Conservation (phyloP, 2,113 vertebrate species). For the Tauraco erythrolophus region DNA sequence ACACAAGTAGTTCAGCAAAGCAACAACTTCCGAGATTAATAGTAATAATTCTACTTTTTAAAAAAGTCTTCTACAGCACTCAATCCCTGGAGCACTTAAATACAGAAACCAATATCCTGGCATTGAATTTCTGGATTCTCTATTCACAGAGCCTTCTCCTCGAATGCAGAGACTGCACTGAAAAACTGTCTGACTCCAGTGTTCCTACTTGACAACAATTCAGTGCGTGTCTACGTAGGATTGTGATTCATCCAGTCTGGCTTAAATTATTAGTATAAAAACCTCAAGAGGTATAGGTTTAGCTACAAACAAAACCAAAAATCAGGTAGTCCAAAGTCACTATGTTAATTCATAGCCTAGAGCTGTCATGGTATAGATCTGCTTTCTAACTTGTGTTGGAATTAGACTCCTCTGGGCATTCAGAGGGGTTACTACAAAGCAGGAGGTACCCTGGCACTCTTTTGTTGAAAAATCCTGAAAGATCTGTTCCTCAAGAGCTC, state of each 20-base stretch:
- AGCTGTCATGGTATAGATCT: not conserved
- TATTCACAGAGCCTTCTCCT: not conserved
- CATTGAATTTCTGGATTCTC: not conserved
- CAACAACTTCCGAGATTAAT: not conserved
- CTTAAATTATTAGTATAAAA: not conserved
- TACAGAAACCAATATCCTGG: not conserved
- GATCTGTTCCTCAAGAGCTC: not conserved
- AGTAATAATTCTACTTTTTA: not conserved
- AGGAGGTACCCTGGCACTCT: not conserved
- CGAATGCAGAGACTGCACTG: not conserved
- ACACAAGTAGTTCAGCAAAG: not conserved
- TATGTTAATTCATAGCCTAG: not conserved
- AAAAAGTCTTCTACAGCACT: not conserved
- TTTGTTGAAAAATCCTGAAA: not conserved
- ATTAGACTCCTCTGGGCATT: not conserved
- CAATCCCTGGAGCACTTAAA: not conserved
- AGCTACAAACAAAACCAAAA: not conserved
- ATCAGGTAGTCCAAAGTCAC: not conserved
- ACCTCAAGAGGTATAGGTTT: not conserved
- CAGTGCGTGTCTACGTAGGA: not conserved
- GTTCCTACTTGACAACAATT: not conserved
- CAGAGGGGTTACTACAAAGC: not conserved
- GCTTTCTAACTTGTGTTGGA: not conserved
- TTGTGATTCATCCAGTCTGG: not conserved
- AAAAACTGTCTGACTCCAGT: not conserved